Evolutionary conservation across 2,113 vertebrate genomes (phyloP).

Genomic region (Dendropsophus ebraccatus): DNA sequence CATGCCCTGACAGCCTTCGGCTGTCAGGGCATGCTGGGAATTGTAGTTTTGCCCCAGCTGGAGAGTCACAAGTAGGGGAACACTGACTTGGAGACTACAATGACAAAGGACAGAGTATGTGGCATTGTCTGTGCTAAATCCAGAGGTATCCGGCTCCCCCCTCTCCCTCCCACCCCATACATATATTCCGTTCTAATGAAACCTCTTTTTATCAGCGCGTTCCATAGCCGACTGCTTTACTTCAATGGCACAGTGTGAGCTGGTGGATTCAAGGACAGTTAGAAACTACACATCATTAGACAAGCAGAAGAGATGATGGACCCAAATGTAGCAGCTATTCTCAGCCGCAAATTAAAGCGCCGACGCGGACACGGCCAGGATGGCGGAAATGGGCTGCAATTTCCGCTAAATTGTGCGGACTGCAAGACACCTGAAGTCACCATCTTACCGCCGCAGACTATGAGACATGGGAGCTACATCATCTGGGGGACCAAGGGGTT

Average conservation of each 20-base stretch:
- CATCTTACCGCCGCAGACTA: background rate
- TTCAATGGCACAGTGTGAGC: conserved; percentile 25
- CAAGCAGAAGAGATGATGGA: background rate
- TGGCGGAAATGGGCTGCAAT: background rate
- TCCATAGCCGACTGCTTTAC: background rate
- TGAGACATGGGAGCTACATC: background rate
- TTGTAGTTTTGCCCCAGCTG: too few species aligned
- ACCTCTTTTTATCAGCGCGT: background rate
- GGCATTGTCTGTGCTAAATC: background rate
- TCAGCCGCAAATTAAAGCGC: background rate
- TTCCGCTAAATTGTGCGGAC: background rate
- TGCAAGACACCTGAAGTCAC: background rate
- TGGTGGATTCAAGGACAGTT: conserved; percentile 30
- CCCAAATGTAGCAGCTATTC: conserved; percentile 9
- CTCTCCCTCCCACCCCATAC: background rate
- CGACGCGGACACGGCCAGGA: background rate
- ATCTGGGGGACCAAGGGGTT: background rate
- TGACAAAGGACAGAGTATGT: background rate
- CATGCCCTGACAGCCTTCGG: too few species aligned
- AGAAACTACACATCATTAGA: conserved; percentile 32
- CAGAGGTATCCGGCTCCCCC: background rate
- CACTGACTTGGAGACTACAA: too few species aligned
- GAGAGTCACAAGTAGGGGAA: too few species aligned
- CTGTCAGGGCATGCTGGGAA: too few species aligned
- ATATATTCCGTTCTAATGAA: conserved; percentile 25